Base-by-base conservation (phyloP, 1,140 invertebrate species). In the Oscheius sp. region DNA sequence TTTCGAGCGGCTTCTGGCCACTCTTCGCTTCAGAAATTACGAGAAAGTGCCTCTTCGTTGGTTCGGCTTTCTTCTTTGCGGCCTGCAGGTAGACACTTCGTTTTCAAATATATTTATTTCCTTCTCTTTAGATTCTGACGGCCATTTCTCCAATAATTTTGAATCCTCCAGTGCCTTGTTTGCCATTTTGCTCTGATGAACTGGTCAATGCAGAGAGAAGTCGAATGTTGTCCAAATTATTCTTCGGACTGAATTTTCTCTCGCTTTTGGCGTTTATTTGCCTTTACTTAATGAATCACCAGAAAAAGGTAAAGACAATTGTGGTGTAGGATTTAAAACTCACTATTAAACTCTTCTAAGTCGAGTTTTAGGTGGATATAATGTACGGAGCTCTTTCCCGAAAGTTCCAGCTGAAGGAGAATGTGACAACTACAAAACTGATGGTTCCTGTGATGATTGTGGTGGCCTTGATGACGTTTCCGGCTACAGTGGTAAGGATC, bases 341-440 rank as follows among this genome's bases (percentile, higher is more conserved):
- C 49, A 20, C 7, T 15, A 13, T 13, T 13, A 55, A 4, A 4
- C 15, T 20, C 7, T 23, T 23, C 28, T 55, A 7, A 23, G 7
- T 55, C 49, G 15, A 55, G 23, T 7, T 23, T n/a, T n/a, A 15
- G 23, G 49, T 23, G 49, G 49, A 7, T 13, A 15, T 4, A 55
- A 55, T 23, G 49, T n/a, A n/a, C n/a, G n/a, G n/a, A n/a, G n/a
- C 49, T 26, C 23, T 55, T 7, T 55, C 49, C 7, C 15, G 23
- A 55, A 55, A 55, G 49, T 55, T 55, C 23, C 49, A 55, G 28
- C 7, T 55, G 15, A 55, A 55, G 23, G 49, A 55, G 28, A 55
- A 55, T 55, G 49, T 55, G 7, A 55, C 15, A 20, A 55, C 49
- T 13, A 26, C 49, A 7, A 7, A 23, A 4, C 49, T 55, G 7